Base-by-base conservation (phyloP, 2,797 vertebrate genomes). In the Cirrhinus mrigala region DNA sequence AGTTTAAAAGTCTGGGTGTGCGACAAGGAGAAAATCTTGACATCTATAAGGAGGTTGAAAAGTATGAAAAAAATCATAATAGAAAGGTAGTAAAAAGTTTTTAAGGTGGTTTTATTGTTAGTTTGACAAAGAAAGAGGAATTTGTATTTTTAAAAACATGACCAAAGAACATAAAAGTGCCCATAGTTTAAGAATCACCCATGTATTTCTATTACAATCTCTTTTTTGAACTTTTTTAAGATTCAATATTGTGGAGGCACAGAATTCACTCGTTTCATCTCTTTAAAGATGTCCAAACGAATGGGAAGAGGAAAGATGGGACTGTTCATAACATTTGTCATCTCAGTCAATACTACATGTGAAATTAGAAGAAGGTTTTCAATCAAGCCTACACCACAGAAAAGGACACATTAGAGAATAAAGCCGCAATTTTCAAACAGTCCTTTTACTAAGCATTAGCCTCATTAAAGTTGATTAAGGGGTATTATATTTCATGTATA, bases 321-420 rank as follows among this genome's bases (percentile, higher is more conserved):
- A 64, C 22, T 68, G 24, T 33, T 66, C 27, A 15, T n/a, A 80
- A 37, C 20, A 52, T 68, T 50, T n/a, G 27, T 33, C 48, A 69
- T 52, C 46, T 79, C 40, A 22, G n/a, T 66, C 18, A 79, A 50
- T 79, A 24, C 10, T 24, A 50, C 12, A 15, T 68, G 46, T 50
- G 44, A 50, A 58, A 77, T 14, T 46, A 29, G 15, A 20, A 79
- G 40, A 20, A 24, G 16, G 22, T 6, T 80, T 68, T 80, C 20
- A 52, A 52, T 68, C 18, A 73, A 60, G 54, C n/a, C 16, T 16
- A 60, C 66, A 44, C 14, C 8, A 71, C 56, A 44, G 24, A 71
- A 54, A 69, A 54, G 33, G 9, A 70, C 50, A 27, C 29, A 50
- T 81, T 27, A 70, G 29, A 81, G 50, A 62, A 82, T 60, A 62